phyloP scores from a whole-genome alignment of 2,888 invertebrate species.

The Salpingus planirostris region DNA sequence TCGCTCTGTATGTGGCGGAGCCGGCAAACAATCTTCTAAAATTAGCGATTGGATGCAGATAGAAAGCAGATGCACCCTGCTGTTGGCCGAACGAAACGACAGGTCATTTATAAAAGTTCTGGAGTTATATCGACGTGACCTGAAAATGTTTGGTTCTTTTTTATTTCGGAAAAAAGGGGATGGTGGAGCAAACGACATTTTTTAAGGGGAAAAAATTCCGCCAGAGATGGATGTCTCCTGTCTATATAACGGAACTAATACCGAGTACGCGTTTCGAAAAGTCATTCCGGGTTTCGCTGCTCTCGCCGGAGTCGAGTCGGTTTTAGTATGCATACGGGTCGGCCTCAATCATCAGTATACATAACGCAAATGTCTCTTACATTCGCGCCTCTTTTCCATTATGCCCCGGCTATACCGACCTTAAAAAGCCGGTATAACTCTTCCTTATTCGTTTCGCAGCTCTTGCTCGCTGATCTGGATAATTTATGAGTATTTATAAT shows the following conservation, averaged over 20 bases:
- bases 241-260: slow-evolving; percentile 20
- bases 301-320: neutral
- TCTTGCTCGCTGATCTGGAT: slow-evolving; percentile 29
- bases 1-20: too few species aligned
- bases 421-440: slow-evolving; percentile 36
- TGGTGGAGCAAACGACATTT: too few species aligned
- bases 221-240: slow-evolving; percentile 18
- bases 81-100: too few species aligned
- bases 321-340: slow-evolving; percentile 29
- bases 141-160: too few species aligned
- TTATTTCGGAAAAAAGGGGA: too few species aligned
- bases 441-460: slow-evolving; percentile 27
- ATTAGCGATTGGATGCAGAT: too few species aligned
- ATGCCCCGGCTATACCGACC: slow-evolving; percentile 27
- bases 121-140: too few species aligned
- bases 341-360: slow-evolving; percentile 35
- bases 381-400: slow-evolving; percentile 35
- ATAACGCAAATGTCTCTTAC: slow-evolving; percentile 36
- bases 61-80: too few species aligned
- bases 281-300: slow-evolving; percentile 12
- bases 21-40: too few species aligned
- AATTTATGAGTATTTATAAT: slow-evolving; percentile 35
- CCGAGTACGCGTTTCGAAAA: slow-evolving; percentile 20
- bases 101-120: too few species aligned
- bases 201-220: too few species aligned